Conservation (phyloP, 1,140 invertebrate species). For the Sminthurides bifidus region DNA sequence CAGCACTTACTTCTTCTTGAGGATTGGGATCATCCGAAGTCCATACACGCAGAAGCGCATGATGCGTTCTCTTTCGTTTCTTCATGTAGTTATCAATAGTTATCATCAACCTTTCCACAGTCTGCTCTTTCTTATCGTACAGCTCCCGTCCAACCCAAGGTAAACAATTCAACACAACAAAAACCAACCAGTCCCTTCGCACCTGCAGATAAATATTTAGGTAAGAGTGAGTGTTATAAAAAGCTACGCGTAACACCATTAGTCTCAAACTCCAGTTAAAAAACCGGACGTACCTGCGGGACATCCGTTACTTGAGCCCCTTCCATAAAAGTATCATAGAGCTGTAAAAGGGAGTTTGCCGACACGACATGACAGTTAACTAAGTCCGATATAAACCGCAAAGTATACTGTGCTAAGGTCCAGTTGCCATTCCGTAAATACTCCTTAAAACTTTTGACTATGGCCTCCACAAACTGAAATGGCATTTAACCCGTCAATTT, state of each 20-base stretch:
- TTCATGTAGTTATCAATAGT: slow-evolving; percentile 93
- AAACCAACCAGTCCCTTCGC: slow-evolving; percentile 90
- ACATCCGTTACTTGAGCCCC: slow-evolving; percentile 86
- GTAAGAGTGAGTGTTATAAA: background rate
- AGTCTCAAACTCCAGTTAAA: background rate
- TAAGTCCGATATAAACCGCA: slow-evolving; percentile 87
- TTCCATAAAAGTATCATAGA: slow-evolving; percentile 89
- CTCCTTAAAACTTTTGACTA: slow-evolving; percentile 89
- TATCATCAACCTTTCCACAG: slow-evolving; percentile 77
- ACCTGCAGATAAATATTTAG: slow-evolving; percentile 40
- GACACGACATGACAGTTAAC: slow-evolving; percentile 96
- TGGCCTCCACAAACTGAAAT: slow-evolving; percentile 75
- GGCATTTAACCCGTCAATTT: slow-evolving; percentile 14
- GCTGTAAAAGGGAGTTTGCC: slow-evolving; percentile 74
- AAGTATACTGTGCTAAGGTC: slow-evolving; percentile 74
- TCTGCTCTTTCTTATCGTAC: slow-evolving; percentile 91
- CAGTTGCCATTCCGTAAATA: slow-evolving; percentile 77
- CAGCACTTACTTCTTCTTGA: slow-evolving; percentile 69
- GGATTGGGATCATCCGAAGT: slow-evolving; percentile 79
- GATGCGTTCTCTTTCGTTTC: slow-evolving; percentile 82
- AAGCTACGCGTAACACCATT: background rate
- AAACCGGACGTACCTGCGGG: slow-evolving; percentile 47
- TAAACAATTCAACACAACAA: slow-evolving; percentile 81
- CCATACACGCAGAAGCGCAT: slow-evolving; percentile 85
- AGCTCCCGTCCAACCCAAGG: slow-evolving; percentile 94